Base-by-base conservation (phyloP, 1,140 invertebrate genomes). In the Cyrtorhinus lividipennis region DNA sequence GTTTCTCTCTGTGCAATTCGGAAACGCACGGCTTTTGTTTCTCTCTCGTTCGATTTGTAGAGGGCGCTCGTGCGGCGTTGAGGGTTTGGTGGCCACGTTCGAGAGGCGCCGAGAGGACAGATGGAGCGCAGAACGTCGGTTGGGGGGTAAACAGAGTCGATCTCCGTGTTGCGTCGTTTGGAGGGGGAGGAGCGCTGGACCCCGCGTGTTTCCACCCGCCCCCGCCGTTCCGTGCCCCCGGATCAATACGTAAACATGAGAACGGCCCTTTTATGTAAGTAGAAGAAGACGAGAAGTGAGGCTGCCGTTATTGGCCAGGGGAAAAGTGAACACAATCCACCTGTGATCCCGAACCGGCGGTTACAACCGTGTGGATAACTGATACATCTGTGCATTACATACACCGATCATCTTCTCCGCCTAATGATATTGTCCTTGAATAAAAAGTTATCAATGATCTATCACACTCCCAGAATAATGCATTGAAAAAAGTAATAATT, bases 161-260 rank as follows among this genome's bases (percentile, higher is more conserved):
- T 38, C 30, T 38, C 30, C 30, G 30, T 38, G 30, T 38, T 38
- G 30, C 30, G 30, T 38, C 30, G 30, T 38, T 5, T 38, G 30
- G 30, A 38, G 30, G 30, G 30, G 30, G 30, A 5, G 30, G 15
- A 38, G 30, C n/a, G n/a, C 30, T 38, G 30, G 30, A 38, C 30
- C 48, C 48, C 20, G 48, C 48, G 10, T 5, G 8, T 15, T 20
- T 20, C 18, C 48, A 53, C 3, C 48, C 8, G n/a, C n/a, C 10
- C 48, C 48, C 48, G 48, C 58, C 58, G 15, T 30, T 30, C 58
- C 23, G 27, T 27, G n/a, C n/a, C n/a, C n/a, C n/a, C 58, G 24
- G 58, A 59, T 59, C 58, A 59, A 59, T 59, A 59, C 58, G 58
- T 59, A 59, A 59, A 59, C 58, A 59, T 24, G 24, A 30, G n/a